Base-by-base conservation (phyloP, 2,888 invertebrate species). In the Leptinotarsa rubiginosa region DNA sequence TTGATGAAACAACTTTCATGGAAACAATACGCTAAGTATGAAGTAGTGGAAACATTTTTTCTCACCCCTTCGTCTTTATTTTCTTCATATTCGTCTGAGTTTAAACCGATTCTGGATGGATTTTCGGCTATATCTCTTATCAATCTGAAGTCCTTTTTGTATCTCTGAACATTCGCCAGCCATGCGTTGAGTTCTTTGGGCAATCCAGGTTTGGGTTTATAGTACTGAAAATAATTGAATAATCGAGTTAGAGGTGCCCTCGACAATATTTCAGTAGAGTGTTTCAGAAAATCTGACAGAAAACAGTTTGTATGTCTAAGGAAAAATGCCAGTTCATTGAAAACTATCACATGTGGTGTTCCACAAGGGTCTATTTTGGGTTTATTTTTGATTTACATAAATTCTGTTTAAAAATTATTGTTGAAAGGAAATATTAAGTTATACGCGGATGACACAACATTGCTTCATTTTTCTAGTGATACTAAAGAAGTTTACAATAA, bases 131-230 rank as follows among this genome's bases (percentile, higher is more conserved):
- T 80, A 22, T 84, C 80, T 67, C 84, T 81, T 70, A 87, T 86
- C 78, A 83, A 82, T 50, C 82, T 83, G 78, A 88, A 86, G 69
- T 87, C 87, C 41, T 82, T 76, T 75, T 84, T 84, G 75, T 86
- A 84, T 25, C 84, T 78, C 62, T 86, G 82, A 18, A 87, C 85
- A 47, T 79, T 83, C 18, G 75, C 74, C 62, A 87, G 79, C 76
- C 87, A 88, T 41, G 85, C 83, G 52, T 86, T 86, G 18, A 87
- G 78, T 77, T 86, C 86, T 47, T 81, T 82, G 2, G 87, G 86
- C 72, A 87, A 83, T 47, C 83, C 83, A 49, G 83, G 82, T 73
- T 83, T 84, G n/a, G 84, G 81, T 73, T 81, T 81, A 64, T 85
- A 81, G 41, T 80, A 79, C 87, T 87, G 70, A 47, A 74, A 76